Evolutionary conservation across 2,797 vertebrate species (phyloP), one percentile per base, ranked within the genome.

Genomic region (Diplodus puntazzo): DNA sequence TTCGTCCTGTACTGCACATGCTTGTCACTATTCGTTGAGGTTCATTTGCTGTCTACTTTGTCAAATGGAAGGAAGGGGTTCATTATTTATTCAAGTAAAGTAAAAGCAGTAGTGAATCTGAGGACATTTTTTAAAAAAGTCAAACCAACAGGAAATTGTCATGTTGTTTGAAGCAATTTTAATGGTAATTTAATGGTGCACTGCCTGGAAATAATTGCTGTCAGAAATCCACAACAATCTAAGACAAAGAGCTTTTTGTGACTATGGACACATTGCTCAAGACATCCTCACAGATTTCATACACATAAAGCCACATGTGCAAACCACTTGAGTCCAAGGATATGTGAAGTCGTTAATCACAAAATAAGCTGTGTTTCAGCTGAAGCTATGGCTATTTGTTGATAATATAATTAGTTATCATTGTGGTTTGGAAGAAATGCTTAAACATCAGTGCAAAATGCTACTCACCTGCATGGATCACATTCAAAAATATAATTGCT

Each of bases 171-270:
- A 85, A 87, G 75, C 53, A 49, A 84, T 87, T 88, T 88, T 89
- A 86, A 87, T 83, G 89, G 77, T 89, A 88, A 90, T 92, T 90
- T 90, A 87, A 85, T 86, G 90, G 82, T 77, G 90, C 69, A 17
- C 77, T 82, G 85, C 90, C 81, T 85, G 85, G 81, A 93, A 91
- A 90, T 89, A 93, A 93, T 88, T 92, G 90, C 89, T 88, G 88
- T 90, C 90, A 88, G 72, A 89, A 88, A 91, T 81, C 79, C 82
- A 90, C 69, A 83, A 86, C 70, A 86, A 73, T 71, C 89, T 89
- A 85, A 75, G 75, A 73, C 69, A 60, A 72, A 48, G 68, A 76
- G 85, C 45, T 84, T 83, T 82, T 64, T 5, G 72, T 52, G 71
- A 16, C 52, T 50, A 21, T 59, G 66, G 74, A 84, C 74, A 85